Evolutionary conservation across 1,140 invertebrate genomes (phyloP), one percentile per base, ranked within the genome.

Genomic region (Drosophila simulans): DNA sequence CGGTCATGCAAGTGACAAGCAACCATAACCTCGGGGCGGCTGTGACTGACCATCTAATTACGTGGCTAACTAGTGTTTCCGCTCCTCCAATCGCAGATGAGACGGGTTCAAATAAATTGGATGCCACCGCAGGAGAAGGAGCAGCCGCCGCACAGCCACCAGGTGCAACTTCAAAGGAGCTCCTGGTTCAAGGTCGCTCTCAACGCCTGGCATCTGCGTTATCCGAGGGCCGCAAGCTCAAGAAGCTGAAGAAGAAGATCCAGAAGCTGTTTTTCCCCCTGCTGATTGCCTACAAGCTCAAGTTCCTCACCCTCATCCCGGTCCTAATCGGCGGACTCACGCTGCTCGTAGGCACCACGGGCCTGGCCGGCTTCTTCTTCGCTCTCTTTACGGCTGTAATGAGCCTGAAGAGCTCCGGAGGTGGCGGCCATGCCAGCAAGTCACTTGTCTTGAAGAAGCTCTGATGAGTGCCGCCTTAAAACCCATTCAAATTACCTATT

Each of bases 301-400:
- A 97, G 88, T 97, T 97, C 89, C 94, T 97, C 77, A 95, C 96
- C 2, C 90, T 97, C 40, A 94, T 97, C 17, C 96, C 96, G 2
- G 93, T 96, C 0, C 91, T 97, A 77, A 93, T 97, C 73, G 95
- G 95, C 20, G 96, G 95, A 11, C 88, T 97, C 25, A 93, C 96
- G 1, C 92, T 97, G 8, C 91, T 97, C 20, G 94, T 95, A 1
- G 95, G 95, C 49, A 95, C 96, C 2, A 96, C 96, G 5, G 95
- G 95, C 7, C 92, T 97, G 37, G 96, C 95, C 13, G 96, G 96
- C 65, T 97, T 97, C 92, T 97, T 97, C 93, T 97, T 97, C 91
- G 96, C 96, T 1, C 92, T 97, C 2, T 97, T 97, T 80, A 95
- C 94, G 63, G 94, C 94, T 10, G 93, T 94, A 17, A 94, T 95